These are phyloP conservation scores for Gadopsis bispinosus DNA, from an alignment of 2,797 vertebrate species.

Conservation along the genomic window DNA sequence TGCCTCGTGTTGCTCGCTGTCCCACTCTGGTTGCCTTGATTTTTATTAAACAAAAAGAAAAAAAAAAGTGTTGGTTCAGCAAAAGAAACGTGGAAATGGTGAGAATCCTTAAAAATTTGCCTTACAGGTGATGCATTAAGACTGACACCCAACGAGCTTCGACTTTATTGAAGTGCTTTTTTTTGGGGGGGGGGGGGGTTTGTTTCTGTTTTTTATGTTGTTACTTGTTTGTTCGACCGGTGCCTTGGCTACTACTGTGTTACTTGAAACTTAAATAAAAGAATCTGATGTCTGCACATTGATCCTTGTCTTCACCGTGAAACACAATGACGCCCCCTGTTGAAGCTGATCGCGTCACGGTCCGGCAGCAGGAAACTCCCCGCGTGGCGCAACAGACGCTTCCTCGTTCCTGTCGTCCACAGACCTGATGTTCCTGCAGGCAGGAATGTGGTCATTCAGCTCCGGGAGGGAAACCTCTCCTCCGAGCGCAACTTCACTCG, in stretches of 20 bases:
- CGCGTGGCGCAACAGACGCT: not conserved
- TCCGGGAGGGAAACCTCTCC: not conserved
- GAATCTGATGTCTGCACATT: not conserved
- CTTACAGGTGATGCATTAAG: constrained; percentile 25
- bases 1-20: constrained; percentile 42
- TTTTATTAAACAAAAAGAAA: not conserved
- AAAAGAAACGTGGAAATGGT: constrained; percentile 1
- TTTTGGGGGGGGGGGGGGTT: not conserved
- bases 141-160: constrained; percentile 36
- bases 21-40: constrained; percentile 26
- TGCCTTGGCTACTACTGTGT: constrained; percentile 77
- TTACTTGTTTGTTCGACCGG: constrained; percentile 39
- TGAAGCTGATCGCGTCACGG: accelerated
- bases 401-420: constrained; percentile 54
- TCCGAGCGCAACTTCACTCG: not conserved
- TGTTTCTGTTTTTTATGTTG: constrained; percentile 31
- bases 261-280: constrained; percentile 79
- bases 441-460: constrained; percentile 52
- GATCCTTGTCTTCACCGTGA: too few species aligned
- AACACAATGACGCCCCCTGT: too few species aligned
- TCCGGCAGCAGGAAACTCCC: not conserved
- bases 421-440: not conserved
- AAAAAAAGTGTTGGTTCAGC: not conserved
- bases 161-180: constrained; percentile 33
- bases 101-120: constrained; percentile 8